Conservation (phyloP, 2,797 vertebrate species). For the Darevskia mixta region DNA sequence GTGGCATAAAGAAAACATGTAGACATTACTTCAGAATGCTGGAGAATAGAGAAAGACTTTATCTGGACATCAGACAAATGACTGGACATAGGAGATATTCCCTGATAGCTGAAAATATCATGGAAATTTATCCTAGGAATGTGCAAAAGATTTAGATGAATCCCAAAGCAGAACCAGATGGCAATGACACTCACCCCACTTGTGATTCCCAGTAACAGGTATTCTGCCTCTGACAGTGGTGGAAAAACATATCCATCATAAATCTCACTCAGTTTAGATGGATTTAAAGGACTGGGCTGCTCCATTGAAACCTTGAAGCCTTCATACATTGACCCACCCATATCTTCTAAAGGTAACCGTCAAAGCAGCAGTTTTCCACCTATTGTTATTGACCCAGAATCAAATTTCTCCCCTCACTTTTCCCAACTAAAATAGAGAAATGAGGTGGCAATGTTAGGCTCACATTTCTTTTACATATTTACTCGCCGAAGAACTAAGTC, state of each 20-base stretch:
- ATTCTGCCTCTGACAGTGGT: too few relatives aligned
- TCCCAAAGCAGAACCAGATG: too few relatives aligned
- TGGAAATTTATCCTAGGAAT: background rate
- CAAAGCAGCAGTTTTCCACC: background rate
- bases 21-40: background rate
- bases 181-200: too few relatives aligned
- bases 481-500: background rate
- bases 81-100: background rate
- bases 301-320: background rate
- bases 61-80: background rate
- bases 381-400: background rate
- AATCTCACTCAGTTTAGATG: background rate
- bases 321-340: background rate
- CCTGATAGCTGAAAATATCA: background rate
- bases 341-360: background rate
- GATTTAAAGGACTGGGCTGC: background rate
- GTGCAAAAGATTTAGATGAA: too few relatives aligned
- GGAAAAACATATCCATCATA: background rate
- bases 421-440: background rate
- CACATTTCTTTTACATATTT: background rate
- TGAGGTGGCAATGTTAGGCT: background rate
- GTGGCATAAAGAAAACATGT: conserved; percentile 8
- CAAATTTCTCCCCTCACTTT: background rate
- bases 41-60: background rate
- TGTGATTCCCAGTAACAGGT: too few relatives aligned